Evolutionary conservation across 2,113 vertebrate genomes (phyloP).

Genomic region (Podarcis muralis): DNA sequence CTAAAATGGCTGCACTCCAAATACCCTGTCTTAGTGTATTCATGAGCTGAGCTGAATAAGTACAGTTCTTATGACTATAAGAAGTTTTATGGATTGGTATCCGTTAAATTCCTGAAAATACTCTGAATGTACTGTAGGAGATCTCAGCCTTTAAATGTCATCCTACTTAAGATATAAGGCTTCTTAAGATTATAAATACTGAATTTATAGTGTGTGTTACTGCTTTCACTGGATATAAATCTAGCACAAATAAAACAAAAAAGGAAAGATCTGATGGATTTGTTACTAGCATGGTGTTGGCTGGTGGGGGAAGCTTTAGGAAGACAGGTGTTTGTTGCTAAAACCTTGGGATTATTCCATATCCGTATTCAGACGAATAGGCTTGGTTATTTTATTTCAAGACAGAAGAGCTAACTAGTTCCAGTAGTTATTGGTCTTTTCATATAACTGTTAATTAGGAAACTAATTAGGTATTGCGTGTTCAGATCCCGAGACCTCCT

Average conservation of each 20-base stretch:
- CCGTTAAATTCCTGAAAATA: constrained; percentile 13
- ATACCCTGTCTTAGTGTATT: background rate
- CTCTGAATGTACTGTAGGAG: background rate
- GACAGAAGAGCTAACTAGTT: background rate
- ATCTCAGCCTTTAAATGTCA: background rate
- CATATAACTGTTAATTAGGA: background rate
- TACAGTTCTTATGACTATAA: background rate
- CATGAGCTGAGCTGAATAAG: background rate
- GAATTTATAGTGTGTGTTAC: background rate
- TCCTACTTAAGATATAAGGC: background rate
- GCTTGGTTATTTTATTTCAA: background rate
- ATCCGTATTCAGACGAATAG: background rate
- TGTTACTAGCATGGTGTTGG: background rate
- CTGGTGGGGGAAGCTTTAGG: too few relatives aligned
- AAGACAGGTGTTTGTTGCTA: background rate
- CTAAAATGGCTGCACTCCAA: background rate
- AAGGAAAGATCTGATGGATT: background rate
- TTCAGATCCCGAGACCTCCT: too few relatives aligned
- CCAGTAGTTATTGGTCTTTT: background rate
- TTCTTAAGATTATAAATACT: constrained; percentile 13
- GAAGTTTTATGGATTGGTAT: constrained; percentile 6
- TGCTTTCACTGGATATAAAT: background rate
- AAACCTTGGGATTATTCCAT: background rate
- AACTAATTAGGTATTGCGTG: background rate
- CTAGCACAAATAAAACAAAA: background rate